These are phyloP conservation scores for Drosophila trapezifrons DNA, from an alignment of 1,140 invertebrate species.

Conservation along the genomic window DNA sequence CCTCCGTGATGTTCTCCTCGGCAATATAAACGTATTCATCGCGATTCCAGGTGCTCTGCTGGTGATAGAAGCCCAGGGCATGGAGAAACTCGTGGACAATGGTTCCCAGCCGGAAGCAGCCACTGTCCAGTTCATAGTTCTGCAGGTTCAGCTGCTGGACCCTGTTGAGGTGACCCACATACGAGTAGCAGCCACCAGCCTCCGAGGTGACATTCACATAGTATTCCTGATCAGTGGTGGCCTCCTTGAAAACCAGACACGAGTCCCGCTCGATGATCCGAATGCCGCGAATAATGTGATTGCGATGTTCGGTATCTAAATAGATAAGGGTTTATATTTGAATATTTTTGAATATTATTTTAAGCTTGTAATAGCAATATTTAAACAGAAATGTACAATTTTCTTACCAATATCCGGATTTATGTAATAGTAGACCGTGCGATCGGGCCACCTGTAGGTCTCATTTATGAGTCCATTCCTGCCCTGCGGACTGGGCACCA, in stretches of 20 bases:
- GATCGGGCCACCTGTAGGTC: slow-evolving; percentile 86
- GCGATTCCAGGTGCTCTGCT: slow-evolving; percentile 89
- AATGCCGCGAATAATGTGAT: slow-evolving; percentile 58
- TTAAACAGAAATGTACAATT: too few relatives aligned
- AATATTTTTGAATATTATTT: not conserved
- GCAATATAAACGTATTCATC: slow-evolving; percentile 88
- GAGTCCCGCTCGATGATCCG: slow-evolving; percentile 46
- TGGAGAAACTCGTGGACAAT: slow-evolving; percentile 89
- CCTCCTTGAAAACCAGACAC: slow-evolving; percentile 35
- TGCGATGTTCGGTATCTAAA: slow-evolving; percentile 55
- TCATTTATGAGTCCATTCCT: slow-evolving; percentile 86
- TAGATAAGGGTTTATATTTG: not conserved
- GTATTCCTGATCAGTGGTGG: slow-evolving; percentile 69
- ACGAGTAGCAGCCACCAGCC: slow-evolving; percentile 85
- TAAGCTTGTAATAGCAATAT: too few relatives aligned
- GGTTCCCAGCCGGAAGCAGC: slow-evolving; percentile 84
- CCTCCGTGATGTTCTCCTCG: slow-evolving; percentile 88
- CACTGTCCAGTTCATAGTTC: slow-evolving; percentile 77
- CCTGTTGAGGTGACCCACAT: slow-evolving; percentile 85
- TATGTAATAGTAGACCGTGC: slow-evolving; percentile 87
- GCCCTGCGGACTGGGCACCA: slow-evolving; percentile 30
- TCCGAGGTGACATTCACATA: slow-evolving; percentile 78
- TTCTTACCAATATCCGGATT: slow-evolving; percentile 71
- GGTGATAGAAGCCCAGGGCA: slow-evolving; percentile 88
- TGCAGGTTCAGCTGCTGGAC: slow-evolving; percentile 85